These are phyloP conservation scores for Percopsis transmontana DNA, from an alignment of 2,113 vertebrate species.

Conservation along the genomic window DNA sequence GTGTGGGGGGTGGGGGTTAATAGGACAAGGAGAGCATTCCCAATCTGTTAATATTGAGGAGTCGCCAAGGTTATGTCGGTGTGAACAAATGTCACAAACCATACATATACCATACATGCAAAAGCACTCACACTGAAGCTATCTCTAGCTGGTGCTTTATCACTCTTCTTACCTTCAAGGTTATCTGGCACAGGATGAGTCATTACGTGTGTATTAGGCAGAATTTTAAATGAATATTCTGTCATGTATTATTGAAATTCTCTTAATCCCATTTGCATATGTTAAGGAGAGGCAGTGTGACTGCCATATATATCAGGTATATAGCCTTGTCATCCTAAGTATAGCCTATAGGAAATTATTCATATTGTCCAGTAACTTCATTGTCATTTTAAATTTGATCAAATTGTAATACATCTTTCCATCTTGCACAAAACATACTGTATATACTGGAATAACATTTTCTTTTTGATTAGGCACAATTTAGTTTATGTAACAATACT, in stretches of 20 bases:
- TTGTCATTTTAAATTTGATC: constrained; percentile 48
- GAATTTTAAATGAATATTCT: constrained; percentile 44
- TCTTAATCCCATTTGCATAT: constrained; percentile 59
- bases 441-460: neutral
- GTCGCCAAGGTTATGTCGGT: no score
- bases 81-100: no score
- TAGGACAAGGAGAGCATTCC: neutral
- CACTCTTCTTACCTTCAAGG: constrained; percentile 25
- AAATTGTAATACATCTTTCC: constrained; percentile 26
- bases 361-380: neutral
- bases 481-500: constrained; percentile 45
- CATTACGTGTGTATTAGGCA: constrained; percentile 46
- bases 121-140: neutral
- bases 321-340: neutral
- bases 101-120: neutral
- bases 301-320: no score
- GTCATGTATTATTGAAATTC: constrained; percentile 56
- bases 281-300: constrained; percentile 13
- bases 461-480: neutral
- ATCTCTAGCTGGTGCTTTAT: neutral
- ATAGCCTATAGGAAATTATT: neutral
- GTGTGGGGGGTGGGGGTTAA: neutral
- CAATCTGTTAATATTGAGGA: no score
- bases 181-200: constrained; percentile 24
- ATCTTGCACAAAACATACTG: constrained; percentile 5